Evolutionary conservation across 1,140 invertebrate genomes (phyloP).

Genomic region (Antheraea pernyi): DNA sequence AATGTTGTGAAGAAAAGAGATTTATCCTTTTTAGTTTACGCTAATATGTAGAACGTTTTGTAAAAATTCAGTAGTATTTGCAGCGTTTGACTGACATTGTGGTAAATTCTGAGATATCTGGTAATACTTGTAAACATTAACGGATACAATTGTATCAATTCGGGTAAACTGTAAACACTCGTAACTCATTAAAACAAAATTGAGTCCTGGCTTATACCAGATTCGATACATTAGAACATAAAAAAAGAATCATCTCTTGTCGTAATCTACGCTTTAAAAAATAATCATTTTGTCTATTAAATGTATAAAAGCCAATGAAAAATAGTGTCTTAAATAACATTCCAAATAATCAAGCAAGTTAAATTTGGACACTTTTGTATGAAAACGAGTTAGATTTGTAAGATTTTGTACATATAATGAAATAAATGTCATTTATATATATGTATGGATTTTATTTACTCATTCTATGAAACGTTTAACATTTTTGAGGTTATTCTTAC

Average conservation of each 20-base stretch:
- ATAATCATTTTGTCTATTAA: background rate
- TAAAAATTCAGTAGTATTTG: too few species aligned
- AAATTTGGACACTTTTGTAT: conserved; percentile 79
- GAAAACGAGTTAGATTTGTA: conserved; percentile 70
- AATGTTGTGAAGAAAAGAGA: too few species aligned
- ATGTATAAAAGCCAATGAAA: conserved; percentile 49
- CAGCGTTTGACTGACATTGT: too few species aligned
- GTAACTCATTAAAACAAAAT: too few species aligned
- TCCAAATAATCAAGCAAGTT: conserved; percentile 74
- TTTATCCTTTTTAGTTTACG: too few species aligned
- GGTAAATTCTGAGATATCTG: background rate
- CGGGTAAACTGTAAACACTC: too few species aligned
- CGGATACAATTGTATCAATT: too few species aligned
- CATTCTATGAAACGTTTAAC: too few species aligned
- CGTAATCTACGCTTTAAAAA: background rate
- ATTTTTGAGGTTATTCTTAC: too few species aligned
- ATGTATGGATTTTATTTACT: conserved; percentile 50
- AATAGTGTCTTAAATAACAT: conserved; percentile 77
- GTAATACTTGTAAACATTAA: background rate
- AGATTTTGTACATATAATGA: conserved; percentile 79
- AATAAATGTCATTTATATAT: conserved; percentile 77
- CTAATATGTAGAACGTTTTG: too few species aligned
- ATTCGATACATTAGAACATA: background rate
- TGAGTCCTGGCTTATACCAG: background rate
- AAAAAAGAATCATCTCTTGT: background rate